These are phyloP conservation scores for Caenorhabditis sp. DNA, from an alignment of 2,888 invertebrate genomes.

Conservation along the genomic window DNA sequence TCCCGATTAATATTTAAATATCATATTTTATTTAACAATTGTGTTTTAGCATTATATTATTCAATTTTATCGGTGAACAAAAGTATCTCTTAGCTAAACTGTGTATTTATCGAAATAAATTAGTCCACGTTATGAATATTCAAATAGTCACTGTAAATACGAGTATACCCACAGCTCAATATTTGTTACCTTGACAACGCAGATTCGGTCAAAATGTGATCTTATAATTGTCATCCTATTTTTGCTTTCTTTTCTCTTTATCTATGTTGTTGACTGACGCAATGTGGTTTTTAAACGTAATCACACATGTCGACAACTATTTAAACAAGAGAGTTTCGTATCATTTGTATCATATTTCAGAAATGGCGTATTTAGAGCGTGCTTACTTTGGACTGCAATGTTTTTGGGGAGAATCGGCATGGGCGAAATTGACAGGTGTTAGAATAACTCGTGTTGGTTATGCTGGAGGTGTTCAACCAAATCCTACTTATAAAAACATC, in stretches of 20 bases:
- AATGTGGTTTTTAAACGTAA: background rate
- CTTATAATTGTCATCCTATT: background rate
- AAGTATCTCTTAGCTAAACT: background rate
- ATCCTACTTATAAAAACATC: constrained; percentile 82
- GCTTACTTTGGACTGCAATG: constrained; percentile 69
- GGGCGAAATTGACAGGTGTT: constrained; percentile 74
- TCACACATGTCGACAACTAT: background rate
- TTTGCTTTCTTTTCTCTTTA: background rate
- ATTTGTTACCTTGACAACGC: background rate
- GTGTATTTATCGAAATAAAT: background rate
- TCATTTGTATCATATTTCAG: background rate
- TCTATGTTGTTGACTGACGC: background rate
- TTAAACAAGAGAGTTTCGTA: background rate
- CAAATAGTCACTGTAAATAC: too few relatives aligned
- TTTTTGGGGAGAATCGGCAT: constrained; percentile 69
- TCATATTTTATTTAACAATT: too few relatives aligned
- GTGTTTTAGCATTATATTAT: background rate
- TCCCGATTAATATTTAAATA: background rate
- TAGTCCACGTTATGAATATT: background rate
- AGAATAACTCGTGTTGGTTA: constrained; percentile 91
- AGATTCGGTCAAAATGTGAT: background rate
- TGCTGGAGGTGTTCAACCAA: constrained; percentile 83
- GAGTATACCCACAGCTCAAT: background rate
- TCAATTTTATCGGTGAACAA: background rate
- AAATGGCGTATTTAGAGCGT: constrained; percentile 38